Base-by-base conservation (phyloP, 1,140 invertebrate genomes). In the Ephestia elutella region DNA sequence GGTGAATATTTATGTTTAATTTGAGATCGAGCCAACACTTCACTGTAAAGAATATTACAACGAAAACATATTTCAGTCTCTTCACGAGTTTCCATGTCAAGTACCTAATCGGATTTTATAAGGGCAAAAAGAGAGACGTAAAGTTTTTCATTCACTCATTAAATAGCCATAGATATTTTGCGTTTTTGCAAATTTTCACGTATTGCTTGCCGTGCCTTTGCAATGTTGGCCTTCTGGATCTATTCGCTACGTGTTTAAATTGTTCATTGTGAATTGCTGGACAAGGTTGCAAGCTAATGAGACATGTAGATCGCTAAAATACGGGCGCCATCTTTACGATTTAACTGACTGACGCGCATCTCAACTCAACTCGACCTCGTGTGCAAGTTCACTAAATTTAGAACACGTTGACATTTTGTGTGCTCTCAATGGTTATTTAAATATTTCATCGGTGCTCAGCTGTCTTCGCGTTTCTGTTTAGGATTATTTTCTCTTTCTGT, bases 351-450 rank as follows among this genome's bases (percentile, higher is more conserved):
- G 73, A 73, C 75, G 77, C 71, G 71, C 70, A 69, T 65, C 63
- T 44, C 38, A 8, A 38, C 25, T 28, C 25, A 8, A 32, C 11
- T 11, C 70, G 78, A 73, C 78, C 77, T 81, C 78, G 75, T 70
- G 67, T 72, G 65, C 65, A 72, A 73, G 71, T 73, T 75, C 70
- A 71, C 68, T 77, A 77, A 73, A 73, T 75, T 76, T 76, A 73
- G 72, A 79, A 71, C 64, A 56, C 60, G 48, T 70, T 75, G 70
- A 67, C 65, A 71, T 66, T 72, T 65, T 58, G 57, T 65, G 54
- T 51, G 38, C 38, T 58, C 56, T 50, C 50, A 25, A 53, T 55
- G 50, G 50, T 59, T 53, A 44, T 53, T 59, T 59, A 44, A 53
- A 44, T 53, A 59, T 54, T 49, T 56, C 9, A 48, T 21, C 35